These are phyloP conservation scores for Muraenolepis orangiensis DNA, from an alignment of 2,797 vertebrate species.

Conservation along the genomic window DNA sequence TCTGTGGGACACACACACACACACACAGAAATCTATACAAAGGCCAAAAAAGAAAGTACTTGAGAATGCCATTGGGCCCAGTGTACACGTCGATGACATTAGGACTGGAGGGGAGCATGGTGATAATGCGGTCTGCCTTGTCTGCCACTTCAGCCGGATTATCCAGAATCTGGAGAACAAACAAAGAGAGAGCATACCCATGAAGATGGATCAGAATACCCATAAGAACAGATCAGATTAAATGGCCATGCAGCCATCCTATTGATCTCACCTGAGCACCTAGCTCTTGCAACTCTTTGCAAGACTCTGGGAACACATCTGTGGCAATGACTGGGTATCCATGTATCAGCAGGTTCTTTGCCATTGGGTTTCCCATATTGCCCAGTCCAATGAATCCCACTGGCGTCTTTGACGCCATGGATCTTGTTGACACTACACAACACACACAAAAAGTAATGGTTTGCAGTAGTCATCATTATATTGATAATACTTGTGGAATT, in stretches of 20 bases:
- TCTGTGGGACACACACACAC: no score
- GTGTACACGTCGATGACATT: slow-evolving; percentile 91
- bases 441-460: not conserved
- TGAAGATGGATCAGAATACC: no score
- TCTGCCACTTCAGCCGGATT: slow-evolving; percentile 94
- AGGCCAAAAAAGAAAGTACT: slow-evolving; percentile 45
- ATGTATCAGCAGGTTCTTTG: slow-evolving; percentile 93
- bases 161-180: slow-evolving; percentile 83
- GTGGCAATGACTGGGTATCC: slow-evolving; percentile 93
- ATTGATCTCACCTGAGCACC: slow-evolving; percentile 86
- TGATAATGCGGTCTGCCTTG: slow-evolving; percentile 95
- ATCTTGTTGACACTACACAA: slow-evolving; percentile 82
- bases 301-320: slow-evolving; percentile 95
- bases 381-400: slow-evolving; percentile 96
- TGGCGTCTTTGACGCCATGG: slow-evolving; percentile 95
- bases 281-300: slow-evolving; percentile 90
- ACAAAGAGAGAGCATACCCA: not conserved
- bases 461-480: not conserved
- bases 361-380: slow-evolving; percentile 99
- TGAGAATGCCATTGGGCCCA: slow-evolving; percentile 89
- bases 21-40: no score
- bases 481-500: not conserved
- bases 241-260: not conserved
- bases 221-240: not conserved
- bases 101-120: slow-evolving; percentile 94